Conservation (phyloP, 2,113 vertebrate genomes). For the Pteronura brasiliensis region DNA sequence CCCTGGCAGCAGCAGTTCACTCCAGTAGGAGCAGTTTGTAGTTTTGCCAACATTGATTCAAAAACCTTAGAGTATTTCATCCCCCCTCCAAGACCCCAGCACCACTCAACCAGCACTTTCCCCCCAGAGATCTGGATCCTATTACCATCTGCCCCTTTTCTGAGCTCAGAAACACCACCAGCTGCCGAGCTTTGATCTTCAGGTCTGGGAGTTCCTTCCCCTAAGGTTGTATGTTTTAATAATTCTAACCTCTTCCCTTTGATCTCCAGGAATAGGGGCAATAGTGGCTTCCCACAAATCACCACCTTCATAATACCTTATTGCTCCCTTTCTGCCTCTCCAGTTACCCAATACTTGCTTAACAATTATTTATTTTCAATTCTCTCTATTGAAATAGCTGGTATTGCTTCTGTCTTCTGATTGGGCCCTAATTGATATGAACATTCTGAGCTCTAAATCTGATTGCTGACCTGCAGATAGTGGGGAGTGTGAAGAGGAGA, state of each 20-base stretch:
- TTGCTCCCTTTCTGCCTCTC: neutral
- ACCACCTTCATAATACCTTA: neutral
- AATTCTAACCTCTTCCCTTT: neutral
- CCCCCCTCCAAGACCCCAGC: neutral
- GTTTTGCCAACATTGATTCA: neutral
- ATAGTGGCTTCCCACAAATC: neutral
- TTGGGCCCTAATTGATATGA: neutral
- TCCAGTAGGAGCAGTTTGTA: neutral
- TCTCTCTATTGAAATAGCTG: neutral
- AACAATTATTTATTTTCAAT: neutral
- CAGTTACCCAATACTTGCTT: neutral
- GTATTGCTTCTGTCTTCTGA: neutral
- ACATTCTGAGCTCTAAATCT: neutral
- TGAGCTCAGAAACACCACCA: neutral
- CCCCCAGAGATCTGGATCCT: neutral
- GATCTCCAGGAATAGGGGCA: neutral
- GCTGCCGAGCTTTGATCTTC: neutral
- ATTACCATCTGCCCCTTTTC: neutral
- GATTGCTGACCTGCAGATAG: neutral
- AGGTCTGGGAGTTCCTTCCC: neutral
- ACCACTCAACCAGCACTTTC: neutral
- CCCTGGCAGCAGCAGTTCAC: neutral
- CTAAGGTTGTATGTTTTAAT: neutral
- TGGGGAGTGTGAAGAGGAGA: neutral
- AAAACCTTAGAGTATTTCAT: too few relatives aligned